These are phyloP conservation scores for Siniperca scherzeri DNA, from an alignment of 2,797 vertebrate genomes.

Conservation along the genomic window DNA sequence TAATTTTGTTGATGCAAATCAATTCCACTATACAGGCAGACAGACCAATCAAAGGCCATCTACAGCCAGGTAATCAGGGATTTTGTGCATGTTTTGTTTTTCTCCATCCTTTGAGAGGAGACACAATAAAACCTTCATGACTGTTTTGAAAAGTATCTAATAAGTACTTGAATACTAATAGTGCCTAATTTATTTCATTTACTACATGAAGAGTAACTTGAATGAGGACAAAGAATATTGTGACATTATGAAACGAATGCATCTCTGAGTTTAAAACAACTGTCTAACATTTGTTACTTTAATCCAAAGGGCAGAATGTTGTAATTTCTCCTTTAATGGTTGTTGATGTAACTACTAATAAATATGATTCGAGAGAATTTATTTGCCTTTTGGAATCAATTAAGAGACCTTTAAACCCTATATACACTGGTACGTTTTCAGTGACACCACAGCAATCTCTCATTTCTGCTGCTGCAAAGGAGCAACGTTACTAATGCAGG, in stretches of 20 bases:
- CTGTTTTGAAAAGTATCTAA: not conserved
- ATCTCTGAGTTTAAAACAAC: slow-evolving; percentile 10
- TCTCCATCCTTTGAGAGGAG: not conserved
- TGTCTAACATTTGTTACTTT: not conserved
- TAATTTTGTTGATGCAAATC: not conserved
- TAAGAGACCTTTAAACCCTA: slow-evolving; percentile 50
- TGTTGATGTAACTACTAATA: slow-evolving; percentile 31
- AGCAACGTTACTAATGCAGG: slow-evolving; percentile 35
- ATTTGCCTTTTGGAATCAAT: slow-evolving; percentile 54
- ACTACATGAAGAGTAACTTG: not conserved
- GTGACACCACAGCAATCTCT: slow-evolving; percentile 57
- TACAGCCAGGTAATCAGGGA: not conserved
- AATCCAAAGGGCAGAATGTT: not conserved
- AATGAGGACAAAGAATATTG: slow-evolving; percentile 18
- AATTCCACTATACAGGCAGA: no score
- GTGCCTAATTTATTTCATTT: not conserved
- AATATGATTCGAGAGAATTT: slow-evolving; percentile 48
- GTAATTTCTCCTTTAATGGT: slow-evolving; percentile 20
- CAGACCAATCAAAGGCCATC: not conserved
- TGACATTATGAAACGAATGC: not conserved
- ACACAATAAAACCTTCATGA: not conserved
- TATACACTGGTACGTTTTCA: slow-evolving; percentile 36
- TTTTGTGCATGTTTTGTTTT: not conserved
- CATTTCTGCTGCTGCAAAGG: slow-evolving; percentile 38
- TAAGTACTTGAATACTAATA: not conserved